Base-by-base conservation (phyloP, 2,797 vertebrate genomes). In the Hapalemur alaotrensis region DNA sequence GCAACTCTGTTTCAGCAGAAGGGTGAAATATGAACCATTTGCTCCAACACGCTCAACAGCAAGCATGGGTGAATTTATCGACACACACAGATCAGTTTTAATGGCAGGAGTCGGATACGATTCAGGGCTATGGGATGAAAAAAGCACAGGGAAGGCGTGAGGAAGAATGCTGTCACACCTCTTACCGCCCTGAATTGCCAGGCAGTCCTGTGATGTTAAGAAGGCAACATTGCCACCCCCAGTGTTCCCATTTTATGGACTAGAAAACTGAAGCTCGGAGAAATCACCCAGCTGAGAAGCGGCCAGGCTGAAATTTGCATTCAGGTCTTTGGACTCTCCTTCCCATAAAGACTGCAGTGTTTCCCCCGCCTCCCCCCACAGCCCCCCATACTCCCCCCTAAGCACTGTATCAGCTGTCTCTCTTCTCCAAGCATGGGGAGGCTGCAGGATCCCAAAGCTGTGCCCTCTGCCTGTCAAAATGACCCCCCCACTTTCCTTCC, bases 381-480 rank as follows among this genome's bases (percentile, higher is more conserved):
- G 38, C 4, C 5, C 5, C 35, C 22, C 2, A 1, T 6, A 13
- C 7, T 70, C 25, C 11, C 52, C 28, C 5, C 4, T 13, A 7
- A 72, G 1, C 4, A 7, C 1, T 23, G 0, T 32, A 5, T 54
- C 35, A 59, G 17, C 38, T 35, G 11, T 25, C 10, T 15, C 25
- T 91, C 46, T 0, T 14, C n/a, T 35, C 30, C 13, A 50, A 23
- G 59, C 9, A 17, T 6, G 28, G 12, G 79, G 57, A 93, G 79
- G 17, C 61, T 35, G 18, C 4, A 70, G 65, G 48, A 83, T 57
- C 46, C 4, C 20, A 17, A 17, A 7, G 43, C 75, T 67, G 18
- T 7, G 70, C 43, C 92, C 57, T 15, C 43, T 54, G 7, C 50
- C 70, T 52, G 85, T 76, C 91, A 69, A 96, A 97, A 96, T 5